Evolutionary conservation across 2,888 invertebrate genomes (phyloP).

Genomic region (Slavum lentiscoides): DNA sequence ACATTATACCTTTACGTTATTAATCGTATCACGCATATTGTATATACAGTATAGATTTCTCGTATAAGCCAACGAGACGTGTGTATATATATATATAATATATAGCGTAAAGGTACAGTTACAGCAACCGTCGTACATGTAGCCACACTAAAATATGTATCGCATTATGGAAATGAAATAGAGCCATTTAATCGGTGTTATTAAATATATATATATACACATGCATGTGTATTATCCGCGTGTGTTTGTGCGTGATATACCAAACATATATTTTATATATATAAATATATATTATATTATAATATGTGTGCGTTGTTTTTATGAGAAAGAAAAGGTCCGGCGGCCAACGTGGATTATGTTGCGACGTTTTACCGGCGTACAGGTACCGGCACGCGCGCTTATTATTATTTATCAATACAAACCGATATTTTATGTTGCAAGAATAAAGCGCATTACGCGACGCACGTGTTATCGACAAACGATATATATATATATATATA

Average conservation of each 20-base stretch:
- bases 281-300: too few species aligned
- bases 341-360: background rate
- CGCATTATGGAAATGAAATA: slow-evolving; percentile 6
- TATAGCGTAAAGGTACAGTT: too few species aligned
- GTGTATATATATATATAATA: too few species aligned
- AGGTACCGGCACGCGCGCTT: background rate
- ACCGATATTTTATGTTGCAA: background rate
- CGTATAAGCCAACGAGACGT: too few species aligned
- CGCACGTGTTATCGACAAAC: too few species aligned
- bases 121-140: background rate
- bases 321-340: background rate
- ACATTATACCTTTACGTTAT: too few species aligned
- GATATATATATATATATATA: too few species aligned
- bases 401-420: background rate
- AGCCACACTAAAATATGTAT: background rate
- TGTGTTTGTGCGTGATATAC: too few species aligned
- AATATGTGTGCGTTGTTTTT: background rate
- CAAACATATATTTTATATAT: too few species aligned
- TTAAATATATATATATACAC: background rate
- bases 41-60: too few species aligned
- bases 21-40: too few species aligned
- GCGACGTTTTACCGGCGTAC: background rate
- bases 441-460: background rate
- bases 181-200: background rate
- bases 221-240: background rate